Base-by-base conservation (phyloP, 2,888 invertebrate species). In the Nymphalis polychloros region DNA sequence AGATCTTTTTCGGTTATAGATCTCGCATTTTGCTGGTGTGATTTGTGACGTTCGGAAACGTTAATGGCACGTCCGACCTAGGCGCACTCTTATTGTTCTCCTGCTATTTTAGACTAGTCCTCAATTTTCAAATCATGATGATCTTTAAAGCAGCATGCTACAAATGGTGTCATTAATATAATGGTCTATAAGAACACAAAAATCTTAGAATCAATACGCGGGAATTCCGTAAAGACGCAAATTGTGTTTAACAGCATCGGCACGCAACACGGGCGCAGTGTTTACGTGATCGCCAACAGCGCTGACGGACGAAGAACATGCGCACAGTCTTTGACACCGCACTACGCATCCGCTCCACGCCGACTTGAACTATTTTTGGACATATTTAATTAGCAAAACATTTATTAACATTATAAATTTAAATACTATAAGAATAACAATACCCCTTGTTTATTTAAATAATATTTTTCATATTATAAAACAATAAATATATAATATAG, bases 1-100 rank as follows among this genome's bases (percentile, higher is more conserved):
- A 88, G 88, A 89, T 88, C 87, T 87, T 90, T 90, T 90, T 90
- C 86, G 89, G 88, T 88, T 90, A 88, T 89, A 89, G 90, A 90
- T 91, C 88, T 89, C 88, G 89, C 86, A 90, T 92, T 91, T 90
- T 88, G 90, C 82, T 89, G 88, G 92, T 92, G 92, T 92, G 92
- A 92, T 92, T 91, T 92, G 91, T 92, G 91, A 90, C 90, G 88
- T 90, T 90, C 86, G 88, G 89, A 92, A 90, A 91, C 87, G 87
- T 89, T 90, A 88, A 89, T 87, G 86, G 87, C 85, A 87, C 82
- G 84, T 85, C 84, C 82, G 84, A 84, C 85, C 79, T 17, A 8
- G 41, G 57, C 59, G 7, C 20, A 60, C 13, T 4, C 50, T 35
- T 61, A 62, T 69, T 64, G 59, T 64, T 66, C 27, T 19, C 47